phyloP scores from a whole-genome alignment of 2,113 vertebrate genomes.

The Beaufortia kweichowensis region DNA sequence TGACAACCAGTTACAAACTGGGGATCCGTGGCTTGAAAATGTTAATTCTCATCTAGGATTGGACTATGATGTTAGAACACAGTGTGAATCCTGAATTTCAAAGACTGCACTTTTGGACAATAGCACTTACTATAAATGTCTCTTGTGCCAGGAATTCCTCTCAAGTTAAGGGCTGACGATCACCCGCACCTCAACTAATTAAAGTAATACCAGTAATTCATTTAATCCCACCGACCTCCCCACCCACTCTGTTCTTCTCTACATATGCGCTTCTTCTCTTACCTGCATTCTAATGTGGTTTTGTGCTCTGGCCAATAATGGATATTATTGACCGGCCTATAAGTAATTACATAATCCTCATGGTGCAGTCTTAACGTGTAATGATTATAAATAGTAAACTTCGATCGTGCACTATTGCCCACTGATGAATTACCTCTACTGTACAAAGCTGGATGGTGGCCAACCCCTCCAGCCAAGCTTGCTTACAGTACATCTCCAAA shows the following conservation, averaged over 20 bases:
- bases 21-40: too few species aligned
- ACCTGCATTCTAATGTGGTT: slow-evolving; percentile 18
- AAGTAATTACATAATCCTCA: slow-evolving; percentile 32
- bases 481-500: slow-evolving; percentile 23
- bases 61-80: too few species aligned
- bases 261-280: slow-evolving; percentile 10
- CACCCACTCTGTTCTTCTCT: not conserved
- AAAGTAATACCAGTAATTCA: slow-evolving; percentile 31
- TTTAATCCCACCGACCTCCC: slow-evolving; percentile 12
- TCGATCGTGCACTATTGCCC: not conserved
- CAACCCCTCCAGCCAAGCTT: slow-evolving; percentile 18
- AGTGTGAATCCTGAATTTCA: slow-evolving; percentile 3
- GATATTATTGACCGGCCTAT: slow-evolving; percentile 14
- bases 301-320: slow-evolving; percentile 1
- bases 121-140: not conserved
- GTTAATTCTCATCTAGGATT: too few species aligned
- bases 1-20: too few species aligned
- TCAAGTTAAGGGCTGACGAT: slow-evolving; percentile 7
- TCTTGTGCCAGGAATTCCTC: slow-evolving; percentile 10
- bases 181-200: slow-evolving; percentile 34
- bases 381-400: slow-evolving; percentile 31
- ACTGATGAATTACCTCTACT: slow-evolving; percentile 36
- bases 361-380: slow-evolving; percentile 11
- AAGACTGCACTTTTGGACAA: slow-evolving; percentile 22
- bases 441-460: slow-evolving; percentile 32